phyloP scores from a whole-genome alignment of 2,888 invertebrate species.

The Cheilosia variabilis region DNA sequence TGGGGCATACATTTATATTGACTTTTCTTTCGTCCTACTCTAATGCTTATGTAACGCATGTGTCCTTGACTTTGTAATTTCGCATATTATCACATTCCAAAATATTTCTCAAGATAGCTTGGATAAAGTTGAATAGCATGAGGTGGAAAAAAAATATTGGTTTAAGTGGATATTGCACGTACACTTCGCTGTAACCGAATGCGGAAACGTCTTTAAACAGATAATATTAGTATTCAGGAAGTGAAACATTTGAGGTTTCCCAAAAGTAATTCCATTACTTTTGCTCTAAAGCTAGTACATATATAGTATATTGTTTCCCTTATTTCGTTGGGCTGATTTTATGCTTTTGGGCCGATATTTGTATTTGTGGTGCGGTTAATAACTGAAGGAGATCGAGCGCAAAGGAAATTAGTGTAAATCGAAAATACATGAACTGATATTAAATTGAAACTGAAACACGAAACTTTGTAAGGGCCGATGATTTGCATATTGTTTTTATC shows the following conservation, averaged over 20 bases:
- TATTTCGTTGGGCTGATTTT: background rate
- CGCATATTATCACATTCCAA: conserved; percentile 33
- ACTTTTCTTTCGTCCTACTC: conserved; percentile 19
- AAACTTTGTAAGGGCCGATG: too few relatives aligned
- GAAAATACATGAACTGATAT: background rate
- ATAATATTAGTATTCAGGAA: conserved; percentile 5
- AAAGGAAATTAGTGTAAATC: background rate
- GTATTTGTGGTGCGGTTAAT: background rate
- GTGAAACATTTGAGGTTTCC: background rate
- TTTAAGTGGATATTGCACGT: conserved; percentile 1
- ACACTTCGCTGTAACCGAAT: background rate
- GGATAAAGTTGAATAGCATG: conserved; percentile 6
- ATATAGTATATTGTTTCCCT: background rate
- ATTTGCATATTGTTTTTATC: too few relatives aligned
- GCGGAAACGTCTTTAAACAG: conserved; percentile 11
- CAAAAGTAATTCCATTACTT: background rate
- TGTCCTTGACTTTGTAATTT: conserved; percentile 43
- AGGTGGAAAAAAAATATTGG: conserved; percentile 10
- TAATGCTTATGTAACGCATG: background rate
- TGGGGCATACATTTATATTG: conserved; percentile 21
- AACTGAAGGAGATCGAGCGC: too few relatives aligned
- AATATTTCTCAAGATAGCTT: background rate
- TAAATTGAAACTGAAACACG: too few relatives aligned
- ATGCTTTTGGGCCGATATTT: background rate
- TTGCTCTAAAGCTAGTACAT: background rate